Conservation (phyloP, 2,113 vertebrate genomes). For the Sorex fumeus region DNA sequence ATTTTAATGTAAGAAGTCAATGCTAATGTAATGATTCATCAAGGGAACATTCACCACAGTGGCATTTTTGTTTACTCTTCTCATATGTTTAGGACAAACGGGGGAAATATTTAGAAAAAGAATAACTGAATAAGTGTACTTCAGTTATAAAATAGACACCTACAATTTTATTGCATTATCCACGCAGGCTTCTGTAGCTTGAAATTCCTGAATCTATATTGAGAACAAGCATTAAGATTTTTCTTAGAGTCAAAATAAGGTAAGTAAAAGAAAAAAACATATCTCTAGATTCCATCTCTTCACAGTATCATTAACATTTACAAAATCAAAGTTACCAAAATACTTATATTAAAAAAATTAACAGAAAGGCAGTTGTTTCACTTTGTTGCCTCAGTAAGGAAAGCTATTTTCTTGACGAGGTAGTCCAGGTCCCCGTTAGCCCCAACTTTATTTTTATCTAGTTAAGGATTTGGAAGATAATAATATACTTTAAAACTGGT, state of each 20-base stretch:
- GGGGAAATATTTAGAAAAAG: slow-evolving; percentile 17
- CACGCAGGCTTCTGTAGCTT: slow-evolving; percentile 71
- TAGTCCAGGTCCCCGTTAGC: background rate
- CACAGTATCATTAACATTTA: background rate
- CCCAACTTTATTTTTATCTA: slow-evolving; percentile 40
- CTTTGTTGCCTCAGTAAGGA: background rate
- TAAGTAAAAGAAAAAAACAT: background rate
- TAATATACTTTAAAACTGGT: background rate
- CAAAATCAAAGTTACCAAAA: slow-evolving; percentile 43
- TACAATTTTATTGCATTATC: slow-evolving; percentile 80
- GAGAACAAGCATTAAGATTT: slow-evolving; percentile 60
- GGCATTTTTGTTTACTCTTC: slow-evolving; percentile 15
- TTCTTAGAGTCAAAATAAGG: slow-evolving; percentile 54
- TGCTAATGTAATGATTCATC: slow-evolving; percentile 15
- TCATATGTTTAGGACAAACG: slow-evolving; percentile 37
- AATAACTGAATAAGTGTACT: background rate
- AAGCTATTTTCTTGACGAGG: slow-evolving; percentile 11
- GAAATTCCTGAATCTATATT: slow-evolving; percentile 79
- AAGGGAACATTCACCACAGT: background rate
- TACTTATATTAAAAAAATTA: slow-evolving; percentile 42
- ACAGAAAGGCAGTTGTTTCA: background rate
- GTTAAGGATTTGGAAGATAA: background rate
- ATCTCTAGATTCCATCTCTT: background rate
- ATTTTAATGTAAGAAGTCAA: slow-evolving; percentile 48
- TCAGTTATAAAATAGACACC: slow-evolving; percentile 71